Percentiles rank a stretch among this genome's conserved stretches.
phyloP scores from a whole-genome alignment of 2,113 vertebrate genomes.

The Oreochromis niloticus region DNA sequence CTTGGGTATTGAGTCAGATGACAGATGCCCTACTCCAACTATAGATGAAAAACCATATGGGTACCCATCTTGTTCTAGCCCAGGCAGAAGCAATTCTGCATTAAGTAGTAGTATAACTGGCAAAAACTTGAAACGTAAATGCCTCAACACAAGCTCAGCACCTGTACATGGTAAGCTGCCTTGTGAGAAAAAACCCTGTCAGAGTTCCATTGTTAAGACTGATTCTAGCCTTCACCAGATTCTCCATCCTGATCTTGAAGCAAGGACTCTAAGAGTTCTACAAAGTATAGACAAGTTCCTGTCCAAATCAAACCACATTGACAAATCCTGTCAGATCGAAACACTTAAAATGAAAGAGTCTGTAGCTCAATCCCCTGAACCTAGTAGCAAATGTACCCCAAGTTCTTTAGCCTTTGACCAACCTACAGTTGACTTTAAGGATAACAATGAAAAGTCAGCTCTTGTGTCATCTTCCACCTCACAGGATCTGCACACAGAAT shows the following conservation, averaged over 20 bases:
- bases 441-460: neutral
- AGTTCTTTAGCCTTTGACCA: neutral
- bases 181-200: neutral
- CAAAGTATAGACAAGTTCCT: slow-evolving; percentile 4
- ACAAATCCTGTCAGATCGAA: neutral
- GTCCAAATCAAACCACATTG: neutral
- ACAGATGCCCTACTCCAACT: slow-evolving; percentile 32
- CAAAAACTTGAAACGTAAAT: neutral
- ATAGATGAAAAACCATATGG: slow-evolving; percentile 23
- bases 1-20: neutral
- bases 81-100: neutral
- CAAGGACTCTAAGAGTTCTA: slow-evolving; percentile 27
- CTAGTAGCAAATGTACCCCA: neutral
- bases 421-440: neutral
- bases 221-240: neutral
- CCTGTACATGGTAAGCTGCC: slow-evolving; percentile 11
- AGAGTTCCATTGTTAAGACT: neutral
- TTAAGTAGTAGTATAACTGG: neutral
- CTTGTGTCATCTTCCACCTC: neutral
- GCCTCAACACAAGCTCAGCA: neutral
- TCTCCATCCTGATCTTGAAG: slow-evolving; percentile 15
- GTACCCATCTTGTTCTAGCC: neutral
- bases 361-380: neutral
- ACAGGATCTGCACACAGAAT: neutral
- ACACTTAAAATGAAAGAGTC: neutral